A percentile compares a stretch with the other conserved stretches of the same genome.
These are phyloP conservation scores for Pseudomugil tenellus DNA, from an alignment of 2,797 vertebrate species.

Conservation along the genomic window DNA sequence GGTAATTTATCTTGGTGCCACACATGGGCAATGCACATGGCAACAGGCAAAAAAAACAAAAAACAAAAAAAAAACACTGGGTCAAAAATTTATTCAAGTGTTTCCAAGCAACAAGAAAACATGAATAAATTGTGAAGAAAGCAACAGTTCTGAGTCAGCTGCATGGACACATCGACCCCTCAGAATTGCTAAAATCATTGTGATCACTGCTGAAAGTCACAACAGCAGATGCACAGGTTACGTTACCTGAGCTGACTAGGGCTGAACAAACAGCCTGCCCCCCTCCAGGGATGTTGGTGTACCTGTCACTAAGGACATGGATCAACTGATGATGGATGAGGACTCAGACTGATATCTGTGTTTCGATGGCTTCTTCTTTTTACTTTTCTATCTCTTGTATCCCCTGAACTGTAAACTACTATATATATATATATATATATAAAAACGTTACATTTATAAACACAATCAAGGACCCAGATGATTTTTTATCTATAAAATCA, in stretches of 20 bases:
- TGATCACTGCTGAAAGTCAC: slow-evolving; percentile 1
- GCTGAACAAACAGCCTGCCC: slow-evolving; percentile 52
- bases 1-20: slow-evolving; percentile 13
- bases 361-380: slow-evolving; percentile 12
- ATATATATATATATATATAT: no score
- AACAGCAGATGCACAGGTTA: slow-evolving; percentile 37
- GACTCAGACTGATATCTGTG: slow-evolving; percentile 16
- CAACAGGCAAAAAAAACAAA: slow-evolving; percentile 39
- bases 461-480: slow-evolving; percentile 4
- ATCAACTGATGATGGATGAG: slow-evolving; percentile 46
- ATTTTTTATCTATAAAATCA: slow-evolving; percentile 21
- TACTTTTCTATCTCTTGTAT: background rate
- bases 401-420: background rate
- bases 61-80: slow-evolving; percentile 28
- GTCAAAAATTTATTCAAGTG: slow-evolving; percentile 64
- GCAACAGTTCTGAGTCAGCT: slow-evolving; percentile 54
- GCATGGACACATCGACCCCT: slow-evolving; percentile 29
- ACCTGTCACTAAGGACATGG: slow-evolving; percentile 53
- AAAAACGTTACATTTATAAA: background rate
- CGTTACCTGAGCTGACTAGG: slow-evolving; percentile 59
- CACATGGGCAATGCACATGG: slow-evolving; percentile 35
- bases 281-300: slow-evolving; percentile 53
- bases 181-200: slow-evolving; percentile 41
- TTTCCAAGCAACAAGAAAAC: slow-evolving; percentile 68
- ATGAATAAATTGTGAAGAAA: slow-evolving; percentile 61